These are phyloP conservation scores for Orthosia cruda DNA, from an alignment of 2,888 invertebrate genomes.

Conservation along the genomic window DNA sequence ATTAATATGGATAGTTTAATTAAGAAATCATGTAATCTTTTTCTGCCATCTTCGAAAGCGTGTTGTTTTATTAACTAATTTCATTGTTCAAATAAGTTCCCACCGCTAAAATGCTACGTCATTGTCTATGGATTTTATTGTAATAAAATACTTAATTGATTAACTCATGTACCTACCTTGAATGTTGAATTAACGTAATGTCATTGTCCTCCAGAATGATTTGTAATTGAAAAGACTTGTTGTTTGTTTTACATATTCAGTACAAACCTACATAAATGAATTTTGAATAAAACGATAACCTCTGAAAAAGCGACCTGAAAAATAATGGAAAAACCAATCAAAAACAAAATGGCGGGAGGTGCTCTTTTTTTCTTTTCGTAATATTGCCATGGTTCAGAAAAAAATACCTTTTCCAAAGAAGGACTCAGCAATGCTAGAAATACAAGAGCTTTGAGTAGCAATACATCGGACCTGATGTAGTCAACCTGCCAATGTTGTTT, in stretches of 20 bases:
- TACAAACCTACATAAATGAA: too few species aligned
- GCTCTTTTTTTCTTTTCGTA: too few species aligned
- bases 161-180: conserved; percentile 19
- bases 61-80: conserved; percentile 10
- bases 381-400: too few species aligned
- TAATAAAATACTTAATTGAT: conserved; percentile 30
- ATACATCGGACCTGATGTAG: too few species aligned
- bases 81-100: conserved; percentile 43
- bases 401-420: too few species aligned
- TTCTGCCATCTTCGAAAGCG: conserved; percentile 29
- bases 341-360: too few species aligned
- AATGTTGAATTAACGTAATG: conserved; percentile 19
- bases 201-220: conserved; percentile 4
- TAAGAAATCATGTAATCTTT: conserved; percentile 31
- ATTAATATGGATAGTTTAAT: conserved; percentile 33
- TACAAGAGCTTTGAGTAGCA: too few species aligned
- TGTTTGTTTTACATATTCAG: too few species aligned
- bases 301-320: not conserved
- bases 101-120: conserved; percentile 25
- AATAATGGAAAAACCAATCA: not conserved
- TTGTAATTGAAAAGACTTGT: not conserved
- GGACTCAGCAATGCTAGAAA: too few species aligned
- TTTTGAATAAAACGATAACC: not conserved
- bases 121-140: conserved; percentile 37
- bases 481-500: not conserved